phyloP scores from a whole-genome alignment of 2,797 vertebrate genomes.

The Poecilia velifera region DNA sequence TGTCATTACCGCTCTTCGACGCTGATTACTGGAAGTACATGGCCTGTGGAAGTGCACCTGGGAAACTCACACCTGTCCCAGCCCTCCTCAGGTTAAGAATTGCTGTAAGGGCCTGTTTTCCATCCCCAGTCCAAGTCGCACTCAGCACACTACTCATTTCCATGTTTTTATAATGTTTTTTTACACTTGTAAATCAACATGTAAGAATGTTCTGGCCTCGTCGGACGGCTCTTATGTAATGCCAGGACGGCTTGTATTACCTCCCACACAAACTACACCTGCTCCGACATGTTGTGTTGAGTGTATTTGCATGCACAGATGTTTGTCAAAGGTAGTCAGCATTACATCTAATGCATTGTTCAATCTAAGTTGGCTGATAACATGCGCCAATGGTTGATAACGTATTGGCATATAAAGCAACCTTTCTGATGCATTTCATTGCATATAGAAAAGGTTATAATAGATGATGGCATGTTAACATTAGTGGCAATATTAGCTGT shows the following conservation, averaged over 20 bases:
- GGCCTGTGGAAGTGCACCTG: slow-evolving; percentile 78
- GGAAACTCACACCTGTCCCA: slow-evolving; percentile 74
- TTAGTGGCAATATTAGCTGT: background rate
- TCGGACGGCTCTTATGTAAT: slow-evolving; percentile 66
- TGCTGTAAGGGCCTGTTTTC: slow-evolving; percentile 52
- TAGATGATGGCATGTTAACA: background rate
- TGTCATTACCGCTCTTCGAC: slow-evolving; percentile 70
- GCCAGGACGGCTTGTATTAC: slow-evolving; percentile 45
- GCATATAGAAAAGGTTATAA: background rate
- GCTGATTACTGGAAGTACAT: slow-evolving; percentile 69
- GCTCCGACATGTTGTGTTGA: slow-evolving; percentile 41
- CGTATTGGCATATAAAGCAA: slow-evolving; percentile 22
- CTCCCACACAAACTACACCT: slow-evolving; percentile 39
- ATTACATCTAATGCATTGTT: slow-evolving; percentile 35
- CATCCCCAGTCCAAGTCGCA: slow-evolving; percentile 17
- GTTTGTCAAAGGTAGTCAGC: slow-evolving; percentile 43
- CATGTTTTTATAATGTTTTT: slow-evolving; percentile 62
- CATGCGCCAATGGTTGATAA: slow-evolving; percentile 33
- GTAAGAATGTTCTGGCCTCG: slow-evolving; percentile 59
- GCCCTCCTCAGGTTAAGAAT: slow-evolving; percentile 38
- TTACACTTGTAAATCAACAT: slow-evolving; percentile 69
- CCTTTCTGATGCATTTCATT: slow-evolving; percentile 11
- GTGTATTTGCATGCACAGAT: slow-evolving; percentile 12
- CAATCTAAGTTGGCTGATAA: slow-evolving; percentile 37
- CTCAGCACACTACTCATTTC: slow-evolving; percentile 52